Evolutionary conservation across 2,888 invertebrate species (phyloP).

Genomic region (Metallyticus violacea): DNA sequence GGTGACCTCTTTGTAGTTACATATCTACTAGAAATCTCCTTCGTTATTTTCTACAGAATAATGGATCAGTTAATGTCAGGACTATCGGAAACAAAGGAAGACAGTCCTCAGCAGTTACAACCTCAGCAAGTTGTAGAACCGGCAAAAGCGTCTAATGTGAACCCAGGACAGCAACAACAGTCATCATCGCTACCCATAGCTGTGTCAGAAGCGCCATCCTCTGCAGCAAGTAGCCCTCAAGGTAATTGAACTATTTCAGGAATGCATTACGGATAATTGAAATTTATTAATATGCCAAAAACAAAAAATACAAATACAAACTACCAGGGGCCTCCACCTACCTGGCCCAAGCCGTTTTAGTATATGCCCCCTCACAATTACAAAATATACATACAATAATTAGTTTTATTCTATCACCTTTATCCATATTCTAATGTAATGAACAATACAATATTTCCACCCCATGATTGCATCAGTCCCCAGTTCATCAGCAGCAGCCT

Average conservation of each 20-base stretch:
- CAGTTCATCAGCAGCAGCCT: too few species aligned
- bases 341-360: too few species aligned
- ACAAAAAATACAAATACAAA: neutral
- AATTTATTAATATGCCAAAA: too few species aligned
- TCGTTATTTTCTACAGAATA: neutral
- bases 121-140: neutral
- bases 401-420: too few species aligned
- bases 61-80: slow-evolving; percentile 6
- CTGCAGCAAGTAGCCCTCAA: slow-evolving; percentile 9
- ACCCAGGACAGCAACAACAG: neutral
- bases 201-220: neutral
- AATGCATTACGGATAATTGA: too few species aligned
- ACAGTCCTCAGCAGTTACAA: neutral
- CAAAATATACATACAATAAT: too few species aligned
- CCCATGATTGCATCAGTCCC: too few species aligned
- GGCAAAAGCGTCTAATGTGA: neutral
- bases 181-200: neutral
- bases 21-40: too few species aligned
- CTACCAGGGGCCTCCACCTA: too few species aligned
- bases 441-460: neutral
- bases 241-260: too few species aligned
- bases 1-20: too few species aligned
- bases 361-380: too few species aligned
- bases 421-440: neutral
- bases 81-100: neutral